phyloP scores from a whole-genome alignment of 2,113 vertebrate species.

The Nothocercus julius region DNA sequence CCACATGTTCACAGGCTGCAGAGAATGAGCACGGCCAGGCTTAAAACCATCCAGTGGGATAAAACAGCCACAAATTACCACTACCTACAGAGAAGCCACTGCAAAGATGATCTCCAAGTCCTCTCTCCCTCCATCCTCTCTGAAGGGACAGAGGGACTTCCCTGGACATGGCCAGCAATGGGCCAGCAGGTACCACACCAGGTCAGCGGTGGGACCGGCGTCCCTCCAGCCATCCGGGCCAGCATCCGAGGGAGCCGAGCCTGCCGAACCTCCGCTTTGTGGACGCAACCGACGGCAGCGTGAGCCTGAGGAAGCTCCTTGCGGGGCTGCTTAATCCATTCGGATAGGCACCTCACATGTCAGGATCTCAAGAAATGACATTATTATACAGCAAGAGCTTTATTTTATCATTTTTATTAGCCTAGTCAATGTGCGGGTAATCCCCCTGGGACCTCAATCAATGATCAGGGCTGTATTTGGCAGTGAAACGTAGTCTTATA shows the following conservation, averaged over 20 bases:
- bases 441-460: neutral
- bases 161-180: neutral
- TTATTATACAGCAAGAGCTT: constrained; percentile 11
- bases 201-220: neutral
- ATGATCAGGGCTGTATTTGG: neutral
- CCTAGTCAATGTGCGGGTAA: neutral
- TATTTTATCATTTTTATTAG: constrained; percentile 40
- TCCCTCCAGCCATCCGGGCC: neutral
- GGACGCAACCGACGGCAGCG: neutral
- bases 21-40: neutral
- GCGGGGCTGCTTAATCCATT: neutral
- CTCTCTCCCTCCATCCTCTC: neutral
- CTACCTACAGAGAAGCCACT: neutral
- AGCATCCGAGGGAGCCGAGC: neutral
- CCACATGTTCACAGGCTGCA: neutral
- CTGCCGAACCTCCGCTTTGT: neutral
- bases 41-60: neutral
- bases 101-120: neutral
- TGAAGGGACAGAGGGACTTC: neutral
- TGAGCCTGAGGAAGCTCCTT: neutral
- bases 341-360: neutral
- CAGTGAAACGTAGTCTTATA: neutral
- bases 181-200: neutral
- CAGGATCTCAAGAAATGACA: constrained; percentile 18
- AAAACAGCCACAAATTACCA: neutral